These are phyloP conservation scores for Timandra comae DNA, from an alignment of 2,888 invertebrate genomes.

Conservation along the genomic window DNA sequence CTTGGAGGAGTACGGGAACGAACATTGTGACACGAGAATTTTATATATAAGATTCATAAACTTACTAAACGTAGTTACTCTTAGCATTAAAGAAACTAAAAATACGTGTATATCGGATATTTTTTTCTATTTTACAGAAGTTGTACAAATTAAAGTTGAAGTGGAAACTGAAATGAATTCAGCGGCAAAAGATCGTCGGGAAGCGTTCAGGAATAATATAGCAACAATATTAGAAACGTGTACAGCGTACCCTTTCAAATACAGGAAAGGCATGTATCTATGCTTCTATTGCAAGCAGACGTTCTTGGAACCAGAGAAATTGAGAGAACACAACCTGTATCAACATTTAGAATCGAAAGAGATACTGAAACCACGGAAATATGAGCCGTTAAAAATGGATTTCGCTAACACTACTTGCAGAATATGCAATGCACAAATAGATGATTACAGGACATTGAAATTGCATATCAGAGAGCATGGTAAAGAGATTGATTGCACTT, in stretches of 20 bases:
- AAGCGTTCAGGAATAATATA: conserved; percentile 58
- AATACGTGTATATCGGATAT: too few species aligned
- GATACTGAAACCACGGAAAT: conserved; percentile 52
- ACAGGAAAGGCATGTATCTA: conserved; percentile 59
- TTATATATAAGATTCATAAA: too few species aligned
- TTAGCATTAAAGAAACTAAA: too few species aligned
- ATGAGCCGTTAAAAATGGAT: conserved; percentile 66
- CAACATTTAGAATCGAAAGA: conserved; percentile 44
- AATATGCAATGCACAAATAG: conserved; percentile 42
- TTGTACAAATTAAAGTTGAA: conserved; percentile 48
- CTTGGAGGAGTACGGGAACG: too few species aligned
- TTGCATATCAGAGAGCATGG: conserved; percentile 50
- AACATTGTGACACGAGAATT: too few species aligned
- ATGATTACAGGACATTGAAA: conserved; percentile 49
- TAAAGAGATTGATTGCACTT: conserved; percentile 44
- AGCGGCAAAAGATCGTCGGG: conserved; percentile 43
- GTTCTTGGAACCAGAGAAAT: conserved; percentile 59
- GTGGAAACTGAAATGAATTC: conserved; percentile 35
- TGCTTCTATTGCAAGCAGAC: conserved; percentile 62
- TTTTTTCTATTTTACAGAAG: conserved; percentile 74
- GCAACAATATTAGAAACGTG: conserved; percentile 49
- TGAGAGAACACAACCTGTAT: conserved; percentile 50
- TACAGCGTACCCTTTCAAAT: conserved; percentile 67
- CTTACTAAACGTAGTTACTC: too few species aligned
- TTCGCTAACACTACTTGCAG: conserved; percentile 51